Base-by-base conservation (phyloP, 2,113 vertebrate species). In the Siniperca chuatsi region DNA sequence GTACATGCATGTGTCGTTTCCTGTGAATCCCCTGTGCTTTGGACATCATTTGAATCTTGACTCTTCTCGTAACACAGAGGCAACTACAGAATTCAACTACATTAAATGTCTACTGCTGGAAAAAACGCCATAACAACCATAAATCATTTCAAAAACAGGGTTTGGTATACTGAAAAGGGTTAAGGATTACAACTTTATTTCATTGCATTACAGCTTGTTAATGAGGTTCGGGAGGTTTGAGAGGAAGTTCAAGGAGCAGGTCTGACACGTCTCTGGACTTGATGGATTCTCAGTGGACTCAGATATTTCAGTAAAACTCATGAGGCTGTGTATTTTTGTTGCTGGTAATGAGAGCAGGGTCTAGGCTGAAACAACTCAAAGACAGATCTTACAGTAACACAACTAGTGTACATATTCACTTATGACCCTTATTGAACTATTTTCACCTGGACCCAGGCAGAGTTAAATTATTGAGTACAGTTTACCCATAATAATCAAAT, bases 401-500 rank as follows among this genome's bases (percentile, higher is more conserved):
- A 60, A n/a, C 11, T 6, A 37, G 8, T 37, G 40, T 37, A 25
- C 11, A 46, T 57, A 23, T 54, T 15, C 23, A 13, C 13, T 21
- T 8, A 23, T 33, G 35, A 55, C 23, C 23, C 33, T 13, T 54
- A 4, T 0, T 67, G 16, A 69, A 69, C 25, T 6, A 18, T 69
- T 25, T 37, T 35, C 2, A 67, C 58, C 42, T 12, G 12, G 23
- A 82, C 64, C 52, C 61, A 6, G 2, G 29, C 52, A 68, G 61
- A 48, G 40, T 37, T 25, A 55, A n/a, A 81, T 66, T 4, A 62
- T 3, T 23, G 37, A 48, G 58, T 29, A 46, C 15, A 33, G 16
- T 33, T 52, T 35, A 50, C 44, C 6, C 4, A 75, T 21, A 46
- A n/a, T 57, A 77, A 81, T 77, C 18, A 44, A 44, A 81, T 78